A percentile compares a stretch with the other conserved stretches of the same genome.
Conservation (phyloP, 2,797 vertebrate genomes). For the Scolopax rusticola region DNA sequence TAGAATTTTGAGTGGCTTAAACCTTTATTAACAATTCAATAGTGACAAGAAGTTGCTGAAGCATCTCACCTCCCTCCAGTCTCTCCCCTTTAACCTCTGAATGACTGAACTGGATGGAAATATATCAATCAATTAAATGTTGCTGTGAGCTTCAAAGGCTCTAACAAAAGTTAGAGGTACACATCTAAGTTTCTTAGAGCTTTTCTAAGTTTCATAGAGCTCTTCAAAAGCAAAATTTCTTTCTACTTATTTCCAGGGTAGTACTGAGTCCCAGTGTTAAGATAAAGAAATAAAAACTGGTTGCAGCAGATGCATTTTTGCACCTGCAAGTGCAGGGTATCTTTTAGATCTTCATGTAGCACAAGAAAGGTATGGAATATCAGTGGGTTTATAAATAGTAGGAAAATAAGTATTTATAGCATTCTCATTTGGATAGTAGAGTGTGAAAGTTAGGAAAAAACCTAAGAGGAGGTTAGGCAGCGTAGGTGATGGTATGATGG, state of each 20-base stretch:
- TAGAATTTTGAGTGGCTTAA: constrained; percentile 52
- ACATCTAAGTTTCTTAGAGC: not conserved
- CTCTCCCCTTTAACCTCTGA: constrained; percentile 20
- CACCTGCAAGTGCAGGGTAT: not conserved
- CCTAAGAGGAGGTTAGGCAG: not conserved
- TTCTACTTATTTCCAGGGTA: not conserved
- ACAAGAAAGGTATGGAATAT: not conserved
- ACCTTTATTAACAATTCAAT: constrained; percentile 40
- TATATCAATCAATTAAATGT: not conserved
- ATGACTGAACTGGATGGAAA: not conserved
- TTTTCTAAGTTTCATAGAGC: not conserved
- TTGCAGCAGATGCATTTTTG: not conserved
- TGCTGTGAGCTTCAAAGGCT: not conserved
- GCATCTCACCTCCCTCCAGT: not conserved
- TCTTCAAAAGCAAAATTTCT: not conserved
- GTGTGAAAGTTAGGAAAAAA: not conserved
- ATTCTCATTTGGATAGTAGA: not conserved
- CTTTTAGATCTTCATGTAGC: not conserved
- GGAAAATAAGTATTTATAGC: not conserved
- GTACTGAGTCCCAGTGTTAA: not conserved
- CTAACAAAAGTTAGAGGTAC: not conserved
- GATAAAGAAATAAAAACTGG: not conserved
- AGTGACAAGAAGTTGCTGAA: not conserved
- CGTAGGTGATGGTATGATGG: not conserved
- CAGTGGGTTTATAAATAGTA: not conserved